These are phyloP conservation scores for Steinernema carpocapsae DNA, from an alignment of 2,888 invertebrate genomes.

Conservation along the genomic window DNA sequence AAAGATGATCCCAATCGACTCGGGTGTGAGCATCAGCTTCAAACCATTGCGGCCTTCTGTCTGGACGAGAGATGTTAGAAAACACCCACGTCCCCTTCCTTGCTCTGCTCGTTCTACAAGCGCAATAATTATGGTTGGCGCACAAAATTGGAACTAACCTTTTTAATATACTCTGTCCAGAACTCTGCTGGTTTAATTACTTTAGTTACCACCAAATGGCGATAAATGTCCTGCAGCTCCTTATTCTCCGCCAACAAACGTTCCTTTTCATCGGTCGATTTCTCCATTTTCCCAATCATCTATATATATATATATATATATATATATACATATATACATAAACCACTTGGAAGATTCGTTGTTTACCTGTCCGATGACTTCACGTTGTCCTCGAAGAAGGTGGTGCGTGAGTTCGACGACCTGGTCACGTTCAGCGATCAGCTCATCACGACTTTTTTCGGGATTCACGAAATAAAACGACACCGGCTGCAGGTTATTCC, in stretches of 20 bases:
- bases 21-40: slow-evolving; percentile 88
- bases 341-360: slow-evolving; percentile 17
- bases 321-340: neutral
- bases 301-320: neutral
- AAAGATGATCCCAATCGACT: slow-evolving; percentile 96
- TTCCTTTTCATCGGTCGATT: slow-evolving; percentile 53
- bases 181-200: slow-evolving; percentile 96
- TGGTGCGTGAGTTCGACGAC: slow-evolving; percentile 90
- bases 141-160: slow-evolving; percentile 24
- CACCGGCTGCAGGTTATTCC: slow-evolving; percentile 78
- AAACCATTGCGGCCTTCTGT: slow-evolving; percentile 66
- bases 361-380: slow-evolving; percentile 44
- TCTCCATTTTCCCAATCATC: neutral
- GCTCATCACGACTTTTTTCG: slow-evolving; percentile 78
- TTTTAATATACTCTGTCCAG: slow-evolving; percentile 76
- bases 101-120: slow-evolving; percentile 1
- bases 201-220: slow-evolving; percentile 94
- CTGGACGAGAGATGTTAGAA: slow-evolving; percentile 70
- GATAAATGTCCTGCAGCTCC: slow-evolving; percentile 79
- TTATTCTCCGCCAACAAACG: slow-evolving; percentile 56
- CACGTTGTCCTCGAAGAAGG: slow-evolving; percentile 76
- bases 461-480: slow-evolving; percentile 96
- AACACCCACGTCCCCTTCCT: slow-evolving; percentile 78
- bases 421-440: slow-evolving; percentile 86
- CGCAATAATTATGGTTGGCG: neutral